Conservation (phyloP, 1,140 invertebrate genomes). For the Ceratosolen fusciceps region DNA sequence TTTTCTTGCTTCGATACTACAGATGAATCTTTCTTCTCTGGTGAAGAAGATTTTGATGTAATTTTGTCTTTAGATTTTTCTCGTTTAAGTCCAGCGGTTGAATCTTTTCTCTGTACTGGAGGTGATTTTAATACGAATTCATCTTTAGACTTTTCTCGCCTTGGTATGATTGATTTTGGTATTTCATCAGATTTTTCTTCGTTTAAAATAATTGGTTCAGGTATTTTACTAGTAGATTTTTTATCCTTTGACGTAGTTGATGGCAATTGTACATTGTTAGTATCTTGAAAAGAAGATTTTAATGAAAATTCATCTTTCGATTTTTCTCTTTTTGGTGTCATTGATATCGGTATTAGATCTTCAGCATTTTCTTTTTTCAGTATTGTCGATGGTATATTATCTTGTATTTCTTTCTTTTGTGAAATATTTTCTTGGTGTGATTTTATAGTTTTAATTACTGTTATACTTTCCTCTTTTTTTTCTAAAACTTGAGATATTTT, state of each 20-base stretch:
- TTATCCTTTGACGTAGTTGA: constrained; percentile 4
- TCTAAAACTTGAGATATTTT: no score
- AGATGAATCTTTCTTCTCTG: constrained; percentile 14
- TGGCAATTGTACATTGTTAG: neutral
- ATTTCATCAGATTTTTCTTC: constrained; percentile 29
- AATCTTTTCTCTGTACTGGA: constrained; percentile 13
- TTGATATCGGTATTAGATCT: constrained; percentile 13
- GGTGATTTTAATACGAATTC: neutral
- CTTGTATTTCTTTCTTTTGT: no score
- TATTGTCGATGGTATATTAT: no score
- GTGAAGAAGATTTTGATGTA: neutral
- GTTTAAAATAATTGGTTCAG: constrained; percentile 34
- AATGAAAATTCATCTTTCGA: constrained; percentile 25
- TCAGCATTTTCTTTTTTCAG: constrained; percentile 2
- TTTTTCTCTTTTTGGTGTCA: constrained; percentile 58
- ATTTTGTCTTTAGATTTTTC: constrained; percentile 36
- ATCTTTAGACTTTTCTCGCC: constrained; percentile 19
- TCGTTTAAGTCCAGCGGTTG: constrained; percentile 1
- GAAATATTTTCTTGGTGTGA: no score
- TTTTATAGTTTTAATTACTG: no score
- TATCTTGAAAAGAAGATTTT: neutral
- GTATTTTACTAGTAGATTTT: constrained; percentile 26
- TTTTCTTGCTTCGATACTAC: constrained; percentile 22
- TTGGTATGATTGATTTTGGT: neutral
- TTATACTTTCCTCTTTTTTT: no score